phyloP scores from a whole-genome alignment of 2,888 invertebrate genomes.

The Aphelenchoides bicaudatus region DNA sequence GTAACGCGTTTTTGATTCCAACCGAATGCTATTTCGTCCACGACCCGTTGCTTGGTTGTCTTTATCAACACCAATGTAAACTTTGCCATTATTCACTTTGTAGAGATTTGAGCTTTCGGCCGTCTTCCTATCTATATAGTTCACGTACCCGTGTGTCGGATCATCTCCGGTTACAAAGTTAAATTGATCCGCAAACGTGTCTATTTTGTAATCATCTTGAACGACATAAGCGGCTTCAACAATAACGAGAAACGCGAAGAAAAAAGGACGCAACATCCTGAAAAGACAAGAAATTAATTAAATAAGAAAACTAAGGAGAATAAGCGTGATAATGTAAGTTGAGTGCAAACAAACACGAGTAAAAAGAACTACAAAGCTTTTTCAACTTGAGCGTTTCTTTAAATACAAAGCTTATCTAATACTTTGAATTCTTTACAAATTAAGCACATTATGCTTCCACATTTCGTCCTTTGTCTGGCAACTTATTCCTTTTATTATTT shows the following conservation, averaged over 20 bases:
- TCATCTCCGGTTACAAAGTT: not conserved
- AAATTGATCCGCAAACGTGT: not conserved
- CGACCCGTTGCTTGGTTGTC: not conserved
- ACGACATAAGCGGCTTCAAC: not conserved
- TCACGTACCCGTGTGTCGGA: conserved; percentile 11
- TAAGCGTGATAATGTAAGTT: no score
- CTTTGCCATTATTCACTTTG: not conserved
- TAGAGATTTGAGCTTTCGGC: not conserved
- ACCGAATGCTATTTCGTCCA: not conserved
- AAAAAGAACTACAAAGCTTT: no score
- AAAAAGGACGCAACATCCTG: no score
- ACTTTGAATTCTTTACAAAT: no score
- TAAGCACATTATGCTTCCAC: no score
- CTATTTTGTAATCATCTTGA: not conserved
- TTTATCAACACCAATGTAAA: not conserved
- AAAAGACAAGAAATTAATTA: no score
- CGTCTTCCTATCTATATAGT: not conserved
- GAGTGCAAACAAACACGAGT: no score
- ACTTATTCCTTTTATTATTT: no score
- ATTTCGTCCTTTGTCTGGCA: no score
- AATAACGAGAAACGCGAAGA: not conserved
- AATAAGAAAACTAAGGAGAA: no score
- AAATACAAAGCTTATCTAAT: no score
- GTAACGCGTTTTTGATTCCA: not conserved
- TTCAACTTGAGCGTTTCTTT: no score